Conservation (phyloP, 2,888 invertebrate genomes). For the Limenitis camilla region DNA sequence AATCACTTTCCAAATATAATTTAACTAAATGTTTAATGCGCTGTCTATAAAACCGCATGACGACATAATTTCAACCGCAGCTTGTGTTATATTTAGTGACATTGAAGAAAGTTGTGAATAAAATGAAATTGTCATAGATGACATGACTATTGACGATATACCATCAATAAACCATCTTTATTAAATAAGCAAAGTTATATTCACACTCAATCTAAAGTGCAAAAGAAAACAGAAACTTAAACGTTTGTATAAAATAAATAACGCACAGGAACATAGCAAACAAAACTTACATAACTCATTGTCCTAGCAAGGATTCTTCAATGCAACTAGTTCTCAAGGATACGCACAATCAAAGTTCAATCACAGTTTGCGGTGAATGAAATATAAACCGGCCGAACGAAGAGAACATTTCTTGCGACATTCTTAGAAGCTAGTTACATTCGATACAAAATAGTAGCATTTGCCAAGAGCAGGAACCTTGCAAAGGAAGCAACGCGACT, state of each 20-base stretch:
- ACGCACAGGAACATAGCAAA: background rate
- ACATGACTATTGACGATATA: background rate
- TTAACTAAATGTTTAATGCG: background rate
- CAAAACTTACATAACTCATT: slow-evolving; percentile 29
- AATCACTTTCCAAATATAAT: too few relatives aligned
- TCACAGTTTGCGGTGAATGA: slow-evolving; percentile 63
- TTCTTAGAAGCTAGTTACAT: slow-evolving; percentile 17
- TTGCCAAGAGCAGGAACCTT: slow-evolving; percentile 37
- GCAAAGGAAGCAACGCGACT: slow-evolving; percentile 33
- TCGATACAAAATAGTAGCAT: slow-evolving; percentile 27
- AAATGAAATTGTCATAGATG: background rate
- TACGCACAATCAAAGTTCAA: slow-evolving; percentile 52
- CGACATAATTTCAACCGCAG: background rate
- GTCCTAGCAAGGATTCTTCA: slow-evolving; percentile 15
- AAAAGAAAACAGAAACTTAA: too few relatives aligned
- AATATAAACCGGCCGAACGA: slow-evolving; percentile 42
- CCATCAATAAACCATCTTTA: too few relatives aligned
- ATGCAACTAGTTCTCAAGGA: slow-evolving; percentile 61
- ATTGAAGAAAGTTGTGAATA: too few relatives aligned
- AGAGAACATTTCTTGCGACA: slow-evolving; percentile 27
- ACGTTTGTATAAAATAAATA: too few relatives aligned
- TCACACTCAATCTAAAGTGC: too few relatives aligned
- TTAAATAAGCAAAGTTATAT: too few relatives aligned
- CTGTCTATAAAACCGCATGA: background rate
- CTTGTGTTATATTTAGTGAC: background rate